These are phyloP conservation scores for Tragelaphus imberbis DNA, from an alignment of 2,113 vertebrate species.

Conservation along the genomic window DNA sequence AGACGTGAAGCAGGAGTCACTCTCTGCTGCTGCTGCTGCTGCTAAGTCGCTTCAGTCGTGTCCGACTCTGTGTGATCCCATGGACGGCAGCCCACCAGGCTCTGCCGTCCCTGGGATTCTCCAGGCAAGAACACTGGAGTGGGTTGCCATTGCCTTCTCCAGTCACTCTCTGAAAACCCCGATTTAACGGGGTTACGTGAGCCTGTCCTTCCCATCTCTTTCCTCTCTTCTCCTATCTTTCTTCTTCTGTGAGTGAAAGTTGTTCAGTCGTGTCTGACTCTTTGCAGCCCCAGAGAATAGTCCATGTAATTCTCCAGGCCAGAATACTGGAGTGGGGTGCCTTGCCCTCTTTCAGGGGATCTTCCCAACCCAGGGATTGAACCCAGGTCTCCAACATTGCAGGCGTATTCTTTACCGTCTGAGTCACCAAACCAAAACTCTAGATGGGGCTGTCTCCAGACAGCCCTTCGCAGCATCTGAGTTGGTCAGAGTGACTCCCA, in stretches of 20 bases:
- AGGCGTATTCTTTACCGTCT: not conserved
- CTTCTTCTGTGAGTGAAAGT: not conserved
- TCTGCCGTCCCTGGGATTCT: too few relatives aligned
- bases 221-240: not conserved
- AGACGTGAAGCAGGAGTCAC: accelerated
- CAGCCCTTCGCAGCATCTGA: accelerated
- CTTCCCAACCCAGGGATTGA: not conserved
- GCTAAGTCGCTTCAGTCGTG: too few relatives aligned
- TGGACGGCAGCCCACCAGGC: too few relatives aligned
- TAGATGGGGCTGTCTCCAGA: accelerated
- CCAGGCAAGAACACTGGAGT: too few relatives aligned
- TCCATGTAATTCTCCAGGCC: not conserved
- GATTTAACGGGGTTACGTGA: accelerated
- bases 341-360: not conserved
- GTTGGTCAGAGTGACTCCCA: not conserved
- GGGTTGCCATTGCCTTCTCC: too few relatives aligned
- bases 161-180: not conserved
- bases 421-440: not conserved
- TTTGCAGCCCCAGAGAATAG: not conserved
- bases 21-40: too few relatives aligned
- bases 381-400: not conserved
- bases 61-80: too few relatives aligned
- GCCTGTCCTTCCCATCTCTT: not conserved
- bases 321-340: not conserved
- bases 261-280: not conserved